A percentile compares a stretch with the other conserved stretches of the same genome.
Evolutionary conservation across 92 coral and sea anemone genomes (phyloP).

Genomic region (Phenganax marumi): DNA sequence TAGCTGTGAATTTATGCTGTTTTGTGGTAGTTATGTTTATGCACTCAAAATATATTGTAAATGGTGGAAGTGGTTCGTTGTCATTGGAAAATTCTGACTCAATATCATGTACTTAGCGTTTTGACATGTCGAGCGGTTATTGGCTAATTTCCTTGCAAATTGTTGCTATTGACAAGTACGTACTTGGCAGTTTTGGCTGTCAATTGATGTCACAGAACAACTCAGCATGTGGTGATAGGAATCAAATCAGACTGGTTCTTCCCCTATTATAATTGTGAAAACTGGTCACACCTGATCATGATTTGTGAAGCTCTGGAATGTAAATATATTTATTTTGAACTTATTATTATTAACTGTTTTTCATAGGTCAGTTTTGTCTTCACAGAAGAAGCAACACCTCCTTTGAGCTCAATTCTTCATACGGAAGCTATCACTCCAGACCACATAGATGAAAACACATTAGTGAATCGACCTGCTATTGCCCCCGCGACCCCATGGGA

Average conservation of each 20-base stretch:
- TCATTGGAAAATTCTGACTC: too few species aligned
- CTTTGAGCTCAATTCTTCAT: conserved; percentile 15
- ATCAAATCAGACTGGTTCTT: not conserved
- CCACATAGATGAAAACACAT: not conserved
- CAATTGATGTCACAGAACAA: not conserved
- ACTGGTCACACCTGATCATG: not conserved
- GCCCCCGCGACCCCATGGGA: conserved; percentile 36
- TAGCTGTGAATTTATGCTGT: not conserved
- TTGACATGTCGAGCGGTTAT: not conserved
- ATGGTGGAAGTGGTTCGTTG: too few species aligned
- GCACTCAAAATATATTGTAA: too few species aligned
- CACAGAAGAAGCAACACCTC: conserved; percentile 22
- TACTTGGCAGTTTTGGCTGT: not conserved
- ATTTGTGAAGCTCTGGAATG: not conserved
- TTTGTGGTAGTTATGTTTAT: too few species aligned
- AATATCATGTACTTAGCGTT: not conserved
- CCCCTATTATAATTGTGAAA: not conserved
- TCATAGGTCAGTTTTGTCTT: not conserved
- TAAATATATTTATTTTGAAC: not conserved
- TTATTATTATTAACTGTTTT: not conserved
- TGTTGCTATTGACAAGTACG: not conserved
- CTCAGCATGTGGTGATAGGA: conserved; percentile 2
- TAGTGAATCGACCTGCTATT: conserved; percentile 23
- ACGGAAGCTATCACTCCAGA: conserved; percentile 14
- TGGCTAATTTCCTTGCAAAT: not conserved